Evolutionary conservation across 2,888 invertebrate genomes (phyloP).

Genomic region (Oxyteleia sp.): DNA sequence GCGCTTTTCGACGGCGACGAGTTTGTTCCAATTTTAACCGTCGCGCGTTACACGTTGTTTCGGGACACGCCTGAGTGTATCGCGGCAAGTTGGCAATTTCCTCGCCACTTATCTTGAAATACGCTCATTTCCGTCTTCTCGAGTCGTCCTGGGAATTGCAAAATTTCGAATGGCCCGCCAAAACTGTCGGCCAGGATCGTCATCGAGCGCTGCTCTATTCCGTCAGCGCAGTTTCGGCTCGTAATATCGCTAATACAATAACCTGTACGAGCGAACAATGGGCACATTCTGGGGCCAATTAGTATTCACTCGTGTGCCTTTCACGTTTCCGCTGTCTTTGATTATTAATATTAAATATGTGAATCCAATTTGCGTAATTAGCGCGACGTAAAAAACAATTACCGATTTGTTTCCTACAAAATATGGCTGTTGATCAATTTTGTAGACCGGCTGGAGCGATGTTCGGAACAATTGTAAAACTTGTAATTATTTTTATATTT

Average conservation of each 20-base stretch:
- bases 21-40: conserved; percentile 26
- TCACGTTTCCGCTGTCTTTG: conserved; percentile 8
- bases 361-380: background rate
- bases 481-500: too few species aligned
- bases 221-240: conserved; percentile 22
- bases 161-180: conserved; percentile 24
- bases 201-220: conserved; percentile 6
- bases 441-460: too few species aligned
- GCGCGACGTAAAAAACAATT: background rate
- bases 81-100: conserved; percentile 62
- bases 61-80: conserved; percentile 35
- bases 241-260: conserved; percentile 50
- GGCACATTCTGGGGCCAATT: conserved; percentile 37
- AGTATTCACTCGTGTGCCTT: conserved; percentile 22
- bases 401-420: background rate
- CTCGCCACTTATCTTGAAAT: conserved; percentile 58
- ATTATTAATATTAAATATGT: conserved; percentile 20
- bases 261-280: conserved; percentile 33
- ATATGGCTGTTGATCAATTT: too few species aligned
- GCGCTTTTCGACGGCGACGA: conserved; percentile 14
- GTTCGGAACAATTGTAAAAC: too few species aligned
- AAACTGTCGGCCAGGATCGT: background rate
- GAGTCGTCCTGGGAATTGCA: conserved; percentile 12
- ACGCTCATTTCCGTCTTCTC: conserved; percentile 46
- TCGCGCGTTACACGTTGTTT: conserved; percentile 36